Base-by-base conservation (phyloP, 2,797 vertebrate species). In the Pangasius macronema region DNA sequence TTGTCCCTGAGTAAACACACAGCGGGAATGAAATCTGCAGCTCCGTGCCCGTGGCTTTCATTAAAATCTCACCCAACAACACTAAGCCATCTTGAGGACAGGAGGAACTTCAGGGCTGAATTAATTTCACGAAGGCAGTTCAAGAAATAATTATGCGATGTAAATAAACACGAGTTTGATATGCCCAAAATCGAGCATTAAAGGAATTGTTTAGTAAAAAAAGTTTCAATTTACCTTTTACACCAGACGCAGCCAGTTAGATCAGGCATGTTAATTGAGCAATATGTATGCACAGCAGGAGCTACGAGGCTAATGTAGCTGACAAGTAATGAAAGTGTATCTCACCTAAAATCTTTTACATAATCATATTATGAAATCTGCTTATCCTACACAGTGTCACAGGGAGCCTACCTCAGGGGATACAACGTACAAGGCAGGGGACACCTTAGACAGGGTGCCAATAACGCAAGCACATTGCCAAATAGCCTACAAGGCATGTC, bases 1-100 rank as follows among this genome's bases (percentile, higher is more conserved):
- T 93, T 94, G 42, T 75, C n/a, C 85, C 30, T 30, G 24, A 76
- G 65, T n/a, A 76, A 82, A 83, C 65, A 51, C 33, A 63, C 30
- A 83, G n/a, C 20, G 53, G 68, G 14, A 70, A 22, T 53, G 18
- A 82, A 39, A 63, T 42, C 67, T 46, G 36, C 85, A 33, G 46
- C 57, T n/a, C 55, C 27, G 51, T 1, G 4, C 63, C 75, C 10
- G 70, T 33, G 63, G 39, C 80, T 65, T 33, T 53, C 46, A n/a
- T 68, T 73, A 51, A 81, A 39, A 84, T 11, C 30, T 57, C 30
- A 36, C 18, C 30, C 18, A 36, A 57, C 61, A 14, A 85, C 57
- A 14, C 39, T 42, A 63, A 84, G 39, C 42, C 46, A 49, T 83
- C 59, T 42, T 59, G 3, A 85, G 49, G 39, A 77, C 46, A 18